phyloP scores from a whole-genome alignment of 2,888 invertebrate species.

The Hypselothyrea guttata region DNA sequence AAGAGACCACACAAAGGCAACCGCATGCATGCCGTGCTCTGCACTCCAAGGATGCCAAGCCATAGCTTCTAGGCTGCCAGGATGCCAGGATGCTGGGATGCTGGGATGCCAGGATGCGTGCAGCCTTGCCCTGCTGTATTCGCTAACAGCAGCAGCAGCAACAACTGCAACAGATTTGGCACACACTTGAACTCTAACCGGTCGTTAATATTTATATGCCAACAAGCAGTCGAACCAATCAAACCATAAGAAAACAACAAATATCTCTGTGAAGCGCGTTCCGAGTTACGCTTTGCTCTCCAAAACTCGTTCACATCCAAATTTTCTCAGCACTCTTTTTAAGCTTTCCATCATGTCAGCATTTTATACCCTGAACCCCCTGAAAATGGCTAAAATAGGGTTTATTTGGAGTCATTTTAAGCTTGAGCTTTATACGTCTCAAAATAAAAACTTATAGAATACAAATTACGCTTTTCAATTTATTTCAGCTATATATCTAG shows the following conservation, averaged over 20 bases:
- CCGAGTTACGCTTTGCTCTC: not conserved
- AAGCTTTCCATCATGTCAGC: too few relatives aligned
- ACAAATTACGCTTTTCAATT: not conserved
- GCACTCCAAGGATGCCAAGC: conserved; percentile 41
- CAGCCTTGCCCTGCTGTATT: conserved; percentile 26
- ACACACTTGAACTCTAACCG: conserved; percentile 39
- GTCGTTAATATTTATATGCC: conserved; percentile 41
- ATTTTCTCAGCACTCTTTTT: not conserved
- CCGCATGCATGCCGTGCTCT: conserved; percentile 37
- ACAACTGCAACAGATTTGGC: conserved; percentile 12
- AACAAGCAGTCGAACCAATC: conserved; percentile 40
- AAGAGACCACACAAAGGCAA: conserved; percentile 7
- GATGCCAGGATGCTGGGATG: conserved; percentile 3
- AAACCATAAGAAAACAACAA: conserved; percentile 1
- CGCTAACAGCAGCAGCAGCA: conserved; percentile 2
- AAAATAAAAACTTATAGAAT: not conserved
- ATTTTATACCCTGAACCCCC: too few relatives aligned
- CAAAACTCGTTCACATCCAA: too few relatives aligned
- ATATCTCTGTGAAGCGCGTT: not conserved
- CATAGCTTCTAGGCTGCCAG: conserved; percentile 3
- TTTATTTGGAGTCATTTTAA: too few relatives aligned
- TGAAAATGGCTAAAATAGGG: too few relatives aligned
- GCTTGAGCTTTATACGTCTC: too few relatives aligned
- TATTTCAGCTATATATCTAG: too few relatives aligned
- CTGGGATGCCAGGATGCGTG: conserved; percentile 31